These are phyloP conservation scores for Papilio polytes DNA, from an alignment of 1,140 invertebrate species.

Conservation along the genomic window DNA sequence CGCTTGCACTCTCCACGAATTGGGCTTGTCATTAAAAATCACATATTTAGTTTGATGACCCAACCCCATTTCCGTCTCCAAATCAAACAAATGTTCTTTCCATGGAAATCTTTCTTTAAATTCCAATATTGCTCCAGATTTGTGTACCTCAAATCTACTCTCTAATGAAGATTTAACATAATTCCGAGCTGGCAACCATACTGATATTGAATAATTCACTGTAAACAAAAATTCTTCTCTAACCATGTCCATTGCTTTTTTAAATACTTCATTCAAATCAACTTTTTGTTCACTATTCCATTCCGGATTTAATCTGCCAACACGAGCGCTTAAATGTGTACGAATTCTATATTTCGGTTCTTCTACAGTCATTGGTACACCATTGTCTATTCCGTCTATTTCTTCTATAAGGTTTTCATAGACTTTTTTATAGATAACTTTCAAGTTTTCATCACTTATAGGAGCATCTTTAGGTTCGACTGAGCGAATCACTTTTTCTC, in stretches of 20 bases:
- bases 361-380: constrained; percentile 91
- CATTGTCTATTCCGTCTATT: constrained; percentile 99
- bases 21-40: constrained; percentile 87
- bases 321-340: constrained; percentile 91
- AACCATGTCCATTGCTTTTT: constrained; percentile 91
- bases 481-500: constrained; percentile 89
- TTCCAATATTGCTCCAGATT: constrained; percentile 91
- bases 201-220: constrained; percentile 87
- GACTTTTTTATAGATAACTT: constrained; percentile 90
- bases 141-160: constrained; percentile 86
- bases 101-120: constrained; percentile 91
- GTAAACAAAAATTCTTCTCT: constrained; percentile 92
- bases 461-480: constrained; percentile 81
- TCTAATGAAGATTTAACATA: constrained; percentile 89
- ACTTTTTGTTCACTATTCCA: constrained; percentile 90
- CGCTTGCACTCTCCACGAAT: constrained; percentile 91
- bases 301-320: constrained; percentile 91
- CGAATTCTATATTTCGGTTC: constrained; percentile 92
- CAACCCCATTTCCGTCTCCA: constrained; percentile 91
- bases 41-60: constrained; percentile 90
- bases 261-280: constrained; percentile 86
- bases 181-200: constrained; percentile 94
- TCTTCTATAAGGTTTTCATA: constrained; percentile 97
- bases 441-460: constrained; percentile 81
- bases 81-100: constrained; percentile 93